Evolutionary conservation across 2,888 invertebrate species (phyloP), one percentile per base, ranked within the genome.

Genomic region (Hypolimnas misippus): DNA sequence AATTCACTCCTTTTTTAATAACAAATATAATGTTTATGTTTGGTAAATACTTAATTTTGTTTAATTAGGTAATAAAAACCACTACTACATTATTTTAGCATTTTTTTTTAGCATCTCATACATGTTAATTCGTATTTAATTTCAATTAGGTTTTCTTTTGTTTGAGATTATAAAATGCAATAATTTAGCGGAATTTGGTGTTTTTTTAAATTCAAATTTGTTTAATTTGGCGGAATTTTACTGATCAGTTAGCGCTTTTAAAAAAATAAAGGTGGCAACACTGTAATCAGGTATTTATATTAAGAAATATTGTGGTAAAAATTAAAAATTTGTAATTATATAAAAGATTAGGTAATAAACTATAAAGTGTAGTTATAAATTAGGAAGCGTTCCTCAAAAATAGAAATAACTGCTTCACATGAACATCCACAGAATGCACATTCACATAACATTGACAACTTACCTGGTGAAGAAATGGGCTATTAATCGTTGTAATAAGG

Each of bases 111-210:
- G 4, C 33, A 33, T 10, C 33, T 1, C 33, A 10, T 33, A 33
- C 33, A 33, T 33, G 10, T 33, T 33, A 8, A 10, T 53, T 40
- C 19, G 40, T 54, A 19, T 54, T 54, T 21, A 40, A 54, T 54
- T 38, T 17, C 6, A 54, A 35, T 10, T 38, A 40, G 54, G 38
- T 35, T 54, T 40, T 54, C 54, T 54, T 54, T 19, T 40, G 25
- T 38, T 5, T 42, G 35, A 54, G 17, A 38, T 14, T 54, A 35
- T 40, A 35, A 40, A 53, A 19, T 53, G 31, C 19, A 54, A 54
- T 38, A 25, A 42, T 54, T 40, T 40, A 40, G 54, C 38, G 54
- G 12, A 21, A 54, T 54, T 40, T 54, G 54, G 54, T 54, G 54
- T 54, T 54, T 54, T 46, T 46, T 46, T 46, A 21, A 21, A 21